These are phyloP conservation scores for Coranthus polyacanthus DNA, from an alignment of 2,797 vertebrate species.

Conservation along the genomic window DNA sequence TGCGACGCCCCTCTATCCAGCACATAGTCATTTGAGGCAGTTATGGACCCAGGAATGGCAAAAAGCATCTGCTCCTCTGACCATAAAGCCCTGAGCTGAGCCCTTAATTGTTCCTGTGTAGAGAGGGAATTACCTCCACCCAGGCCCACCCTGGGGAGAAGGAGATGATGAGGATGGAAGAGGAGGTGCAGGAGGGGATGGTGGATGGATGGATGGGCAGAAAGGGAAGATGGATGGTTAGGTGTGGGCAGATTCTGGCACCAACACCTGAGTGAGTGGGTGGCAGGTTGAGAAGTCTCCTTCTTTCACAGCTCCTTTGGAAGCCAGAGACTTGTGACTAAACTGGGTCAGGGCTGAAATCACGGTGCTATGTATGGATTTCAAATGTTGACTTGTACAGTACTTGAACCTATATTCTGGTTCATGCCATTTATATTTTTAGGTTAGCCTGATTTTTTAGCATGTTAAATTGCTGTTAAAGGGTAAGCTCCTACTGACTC, in stretches of 20 bases:
- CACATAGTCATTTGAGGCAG: slow-evolving; percentile 70
- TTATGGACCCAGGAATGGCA: slow-evolving; percentile 81
- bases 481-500: no score
- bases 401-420: no score
- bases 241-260: slow-evolving; percentile 80
- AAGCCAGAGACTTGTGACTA: slow-evolving; percentile 49
- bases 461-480: no score
- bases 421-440: no score
- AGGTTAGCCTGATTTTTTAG: no score
- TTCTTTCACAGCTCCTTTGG: slow-evolving; percentile 48
- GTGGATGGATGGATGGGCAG: slow-evolving; percentile 64
- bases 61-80: slow-evolving; percentile 86
- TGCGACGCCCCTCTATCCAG: slow-evolving; percentile 57
- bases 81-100: slow-evolving; percentile 83
- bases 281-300: slow-evolving; percentile 72
- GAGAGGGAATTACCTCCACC: slow-evolving; percentile 78
- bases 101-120: slow-evolving; percentile 82
- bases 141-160: slow-evolving; percentile 64
- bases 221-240: slow-evolving; percentile 65
- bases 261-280: slow-evolving; percentile 71
- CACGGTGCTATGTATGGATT: slow-evolving; percentile 21
- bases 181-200: slow-evolving; percentile 50
- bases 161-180: slow-evolving; percentile 45
- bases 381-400: slow-evolving; percentile 9
- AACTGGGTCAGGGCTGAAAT: slow-evolving; percentile 67